Base-by-base conservation (phyloP, 2,888 invertebrate genomes). In the Aleiodes alternator region DNA sequence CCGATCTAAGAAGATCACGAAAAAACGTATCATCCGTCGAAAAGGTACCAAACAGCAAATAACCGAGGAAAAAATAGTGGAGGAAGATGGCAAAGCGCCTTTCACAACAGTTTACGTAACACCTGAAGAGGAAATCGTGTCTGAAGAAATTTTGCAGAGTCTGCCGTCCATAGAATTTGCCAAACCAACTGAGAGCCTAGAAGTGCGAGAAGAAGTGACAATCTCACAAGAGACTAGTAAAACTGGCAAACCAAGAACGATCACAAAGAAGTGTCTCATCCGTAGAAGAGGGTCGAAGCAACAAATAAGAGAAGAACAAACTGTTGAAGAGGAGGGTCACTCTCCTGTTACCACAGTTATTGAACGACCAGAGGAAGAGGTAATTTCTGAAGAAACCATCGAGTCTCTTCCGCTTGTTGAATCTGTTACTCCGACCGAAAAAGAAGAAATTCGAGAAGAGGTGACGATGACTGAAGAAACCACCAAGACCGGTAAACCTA, bases 21-120 rank as follows among this genome's bases (percentile, higher is more conserved):
- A 90, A 1, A 81, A 91, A 90, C 88, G 84, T 11, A 85, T 89
- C 6, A 90, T 87, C 71, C 90, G 88, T 75, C 87, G 83, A 8
- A 85, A 89, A 69, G 90, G 89, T 7, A 84, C 59, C 16, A 79
- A 82, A 79, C 50, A 80, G 79, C 79, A 82, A 5, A 79, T 83
- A 3, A 83, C 80, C 7, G 84, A 86, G 74, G 80, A 90, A 50
- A 78, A 87, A 1, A 90, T 90, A 34, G 87, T 90, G 53, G 90
- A 90, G 80, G 91, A 90, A 80, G 90, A 90, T 77, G 90, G 90
- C 56, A 90, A 88, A 82, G 81, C 90, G 87, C 86, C 91, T 76
- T 82, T 90, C 82, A 85, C 89, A 71, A 80, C 90, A 4, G 88
- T 90, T 79, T 84, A 89, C 56, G 87, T 84, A 76, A 85, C 75